phyloP scores from a whole-genome alignment of 92 coral and sea anemone genomes.

The Pocillopora meandrina region DNA sequence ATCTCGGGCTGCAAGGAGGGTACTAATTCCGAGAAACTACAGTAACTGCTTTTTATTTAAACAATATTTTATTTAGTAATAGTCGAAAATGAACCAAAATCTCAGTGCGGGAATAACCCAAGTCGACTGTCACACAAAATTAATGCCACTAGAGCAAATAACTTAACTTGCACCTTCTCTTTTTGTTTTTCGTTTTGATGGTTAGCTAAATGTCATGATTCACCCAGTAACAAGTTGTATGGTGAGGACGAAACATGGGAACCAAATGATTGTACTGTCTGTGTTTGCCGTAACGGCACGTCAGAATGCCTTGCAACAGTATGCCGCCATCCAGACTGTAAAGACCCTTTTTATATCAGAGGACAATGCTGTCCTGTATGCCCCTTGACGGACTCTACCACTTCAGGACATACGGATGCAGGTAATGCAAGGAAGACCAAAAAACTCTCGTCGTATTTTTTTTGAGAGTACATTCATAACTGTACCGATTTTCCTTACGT shows the following conservation, averaged over 20 bases:
- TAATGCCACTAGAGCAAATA: background rate
- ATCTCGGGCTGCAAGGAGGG: no score
- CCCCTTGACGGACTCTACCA: conserved; percentile 49
- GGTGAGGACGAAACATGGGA: conserved; percentile 91
- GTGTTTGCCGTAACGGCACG: conserved; percentile 81
- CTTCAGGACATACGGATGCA: conserved; percentile 42
- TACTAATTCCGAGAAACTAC: no score
- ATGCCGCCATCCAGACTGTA: conserved; percentile 86
- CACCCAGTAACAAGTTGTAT: conserved; percentile 81
- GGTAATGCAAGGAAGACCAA: background rate
- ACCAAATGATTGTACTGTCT: conserved; percentile 93
- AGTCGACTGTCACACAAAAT: no score
- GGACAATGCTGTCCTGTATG: conserved; percentile 97
- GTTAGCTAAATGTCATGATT: conserved; percentile 80
- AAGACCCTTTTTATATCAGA: conserved; percentile 77
- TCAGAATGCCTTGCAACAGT: conserved; percentile 92
- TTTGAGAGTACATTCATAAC: no score
- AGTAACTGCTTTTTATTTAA: no score
- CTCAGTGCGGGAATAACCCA: no score
- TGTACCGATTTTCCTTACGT: no score
- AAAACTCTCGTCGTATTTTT: no score
- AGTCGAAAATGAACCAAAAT: no score
- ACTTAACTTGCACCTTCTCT: background rate
- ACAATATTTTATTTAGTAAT: no score
- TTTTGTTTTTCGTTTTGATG: background rate